Conservation (phyloP, 2,113 vertebrate species). For the Rhineura floridana region DNA sequence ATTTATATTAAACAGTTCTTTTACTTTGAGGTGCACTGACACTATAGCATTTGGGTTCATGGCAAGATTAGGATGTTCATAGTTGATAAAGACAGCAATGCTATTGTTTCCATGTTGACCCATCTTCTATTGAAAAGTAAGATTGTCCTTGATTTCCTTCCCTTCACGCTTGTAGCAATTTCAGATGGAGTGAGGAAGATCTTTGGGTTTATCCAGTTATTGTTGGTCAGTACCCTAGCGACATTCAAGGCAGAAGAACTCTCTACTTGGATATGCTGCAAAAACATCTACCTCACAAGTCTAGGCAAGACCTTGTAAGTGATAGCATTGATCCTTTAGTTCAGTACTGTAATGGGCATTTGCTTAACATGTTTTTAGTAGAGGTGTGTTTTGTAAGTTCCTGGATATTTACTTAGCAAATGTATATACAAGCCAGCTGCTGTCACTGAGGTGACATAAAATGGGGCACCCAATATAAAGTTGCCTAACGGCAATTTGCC, state of each 20-base stretch:
- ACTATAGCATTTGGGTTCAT: background rate
- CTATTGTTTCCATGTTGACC: background rate
- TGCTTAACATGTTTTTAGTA: background rate
- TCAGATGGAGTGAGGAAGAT: conserved; percentile 83
- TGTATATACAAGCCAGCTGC: background rate
- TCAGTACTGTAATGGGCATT: accelerated
- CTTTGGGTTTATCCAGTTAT: conserved; percentile 82
- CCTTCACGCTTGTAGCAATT: conserved; percentile 73
- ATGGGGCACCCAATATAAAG: background rate
- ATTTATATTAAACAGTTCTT: background rate
- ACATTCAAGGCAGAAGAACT: conserved; percentile 77
- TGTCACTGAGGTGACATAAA: background rate
- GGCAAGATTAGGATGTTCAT: background rate
- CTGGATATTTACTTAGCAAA: background rate
- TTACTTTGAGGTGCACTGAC: background rate
- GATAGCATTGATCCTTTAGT: background rate
- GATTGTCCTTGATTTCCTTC: background rate
- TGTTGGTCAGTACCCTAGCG: conserved; percentile 80
- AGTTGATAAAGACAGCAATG: background rate
- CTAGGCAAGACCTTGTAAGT: conserved; percentile 87
- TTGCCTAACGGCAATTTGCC: background rate
- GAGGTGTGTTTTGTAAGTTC: background rate
- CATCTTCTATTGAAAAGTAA: background rate
- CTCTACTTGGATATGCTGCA: conserved; percentile 87
- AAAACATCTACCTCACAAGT: conserved; percentile 83